Conservation (phyloP, 2,797 vertebrate species). For the Smutsia gigantea region DNA sequence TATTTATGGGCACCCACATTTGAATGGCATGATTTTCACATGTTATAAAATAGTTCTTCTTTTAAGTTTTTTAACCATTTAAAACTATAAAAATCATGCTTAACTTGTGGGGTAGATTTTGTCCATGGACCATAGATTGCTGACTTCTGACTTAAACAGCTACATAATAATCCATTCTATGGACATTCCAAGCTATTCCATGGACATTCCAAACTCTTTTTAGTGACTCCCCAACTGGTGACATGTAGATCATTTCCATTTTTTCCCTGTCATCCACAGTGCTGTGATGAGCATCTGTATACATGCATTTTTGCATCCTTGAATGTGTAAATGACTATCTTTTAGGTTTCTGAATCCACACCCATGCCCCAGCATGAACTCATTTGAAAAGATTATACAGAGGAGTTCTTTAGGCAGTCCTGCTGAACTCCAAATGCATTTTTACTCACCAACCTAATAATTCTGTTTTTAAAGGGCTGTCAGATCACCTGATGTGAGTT, state of each 20-base stretch:
- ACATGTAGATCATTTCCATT: not conserved
- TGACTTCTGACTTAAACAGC: not conserved
- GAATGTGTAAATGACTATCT: not conserved
- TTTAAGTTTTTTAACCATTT: constrained; percentile 11
- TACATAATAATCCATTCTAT: not conserved
- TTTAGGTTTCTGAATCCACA: not conserved
- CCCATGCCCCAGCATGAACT: not conserved
- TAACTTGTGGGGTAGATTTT: not conserved
- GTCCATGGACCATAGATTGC: not conserved
- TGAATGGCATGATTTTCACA: not conserved
- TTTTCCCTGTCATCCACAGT: not conserved
- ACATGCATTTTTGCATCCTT: not conserved
- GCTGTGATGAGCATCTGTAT: not conserved
- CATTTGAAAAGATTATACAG: not conserved
- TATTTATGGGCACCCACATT: not conserved
- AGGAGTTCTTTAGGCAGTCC: not conserved
- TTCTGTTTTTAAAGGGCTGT: constrained; percentile 67
- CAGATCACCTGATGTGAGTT: constrained; percentile 43
- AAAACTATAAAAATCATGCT: constrained; percentile 33
- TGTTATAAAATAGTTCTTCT: not conserved
- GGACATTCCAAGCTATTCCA: not conserved
- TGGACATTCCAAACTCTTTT: not conserved
- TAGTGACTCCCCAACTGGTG: not conserved
- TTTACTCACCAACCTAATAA: constrained; percentile 56
- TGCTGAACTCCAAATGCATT: constrained; percentile 13